Base-by-base conservation (phyloP, 1,140 invertebrate genomes). In the Phymastichus coffea region DNA sequence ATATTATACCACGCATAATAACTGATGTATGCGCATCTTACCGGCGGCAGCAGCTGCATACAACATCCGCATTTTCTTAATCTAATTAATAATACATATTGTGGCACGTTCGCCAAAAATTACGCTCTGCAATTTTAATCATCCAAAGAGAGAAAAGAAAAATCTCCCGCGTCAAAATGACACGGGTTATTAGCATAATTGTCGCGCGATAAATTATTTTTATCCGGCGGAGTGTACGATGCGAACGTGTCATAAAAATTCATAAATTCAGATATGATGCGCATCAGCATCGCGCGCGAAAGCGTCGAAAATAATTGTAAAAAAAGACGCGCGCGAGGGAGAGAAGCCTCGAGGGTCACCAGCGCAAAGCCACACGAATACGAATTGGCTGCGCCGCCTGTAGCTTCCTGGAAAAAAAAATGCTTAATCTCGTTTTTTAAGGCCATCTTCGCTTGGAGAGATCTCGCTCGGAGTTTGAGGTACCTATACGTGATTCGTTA, bases 251-350 rank as follows among this genome's bases (percentile, higher is more conserved):
- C 28, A 30, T 38, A 47, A 53, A 47, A 53, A 47, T 53, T 60
- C 57, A 60, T 60, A 48, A 60, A 60, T 60, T 60, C 43, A 46
- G 44, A 53, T 46, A 52, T 30, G 17, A 4, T n/a, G 20, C 43
- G 43, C 20, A 17, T 26, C 4, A 2, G 43, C 7, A n/a, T 30
- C 25, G 2, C 20, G 20, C 43, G 43, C 20, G 26, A 26, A 8
- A 2, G 43, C 7, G 0, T 54, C 17, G 43, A 47, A 46, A 46
- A 57, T 57, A 57, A 49, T 57, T 23, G 12, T 48, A 19, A 38
- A 57, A 33, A 1, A 26, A 14, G n/a, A 8, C 12, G 28, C 28
- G 28, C 28, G 28, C 28, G 6, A 12, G 6, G 28, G 6, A 7
- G 28, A 7, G 12, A 7, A 33, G 28, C 28, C 12, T 12, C 28